These are phyloP conservation scores for Huso huso DNA, from an alignment of 2,797 vertebrate genomes.

Conservation along the genomic window DNA sequence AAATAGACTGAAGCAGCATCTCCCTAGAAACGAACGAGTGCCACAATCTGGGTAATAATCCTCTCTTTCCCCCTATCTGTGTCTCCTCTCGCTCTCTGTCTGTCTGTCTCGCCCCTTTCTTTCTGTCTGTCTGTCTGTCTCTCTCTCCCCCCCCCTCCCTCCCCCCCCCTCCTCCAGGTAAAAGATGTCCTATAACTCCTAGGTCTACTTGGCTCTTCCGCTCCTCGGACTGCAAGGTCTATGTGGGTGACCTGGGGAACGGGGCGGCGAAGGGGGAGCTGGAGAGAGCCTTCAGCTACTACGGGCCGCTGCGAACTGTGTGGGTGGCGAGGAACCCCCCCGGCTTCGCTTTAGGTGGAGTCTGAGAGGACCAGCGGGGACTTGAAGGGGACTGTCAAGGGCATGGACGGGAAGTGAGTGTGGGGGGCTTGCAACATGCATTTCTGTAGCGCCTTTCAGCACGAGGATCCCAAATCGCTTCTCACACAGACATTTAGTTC, in stretches of 20 bases:
- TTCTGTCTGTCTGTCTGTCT: neutral
- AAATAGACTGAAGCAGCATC: too few species aligned
- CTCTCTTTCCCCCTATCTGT: neutral
- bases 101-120: too few species aligned
- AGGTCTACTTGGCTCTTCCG: too few species aligned
- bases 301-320: conserved; percentile 59
- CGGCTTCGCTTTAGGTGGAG: conserved; percentile 69
- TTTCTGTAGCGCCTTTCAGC: too few species aligned
- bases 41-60: too few species aligned
- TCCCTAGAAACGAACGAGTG: too few species aligned
- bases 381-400: too few species aligned
- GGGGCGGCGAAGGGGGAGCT: conserved; percentile 62
- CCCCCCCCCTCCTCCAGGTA: conserved; percentile 17
- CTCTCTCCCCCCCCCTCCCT: conserved; percentile 10
- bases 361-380: too few species aligned
- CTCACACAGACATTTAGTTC: too few species aligned
- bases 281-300: conserved; percentile 63
- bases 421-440: too few species aligned
- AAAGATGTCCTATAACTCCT: conserved; percentile 53
- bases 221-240: conserved; percentile 60
- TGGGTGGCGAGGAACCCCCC: conserved; percentile 66
- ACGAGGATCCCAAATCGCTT: too few species aligned
- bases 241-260: conserved; percentile 61
- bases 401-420: conserved; percentile 67
- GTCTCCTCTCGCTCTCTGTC: too few species aligned